Evolutionary conservation across 1,140 invertebrate genomes (phyloP).

Genomic region (Trissolcus basalis): DNA sequence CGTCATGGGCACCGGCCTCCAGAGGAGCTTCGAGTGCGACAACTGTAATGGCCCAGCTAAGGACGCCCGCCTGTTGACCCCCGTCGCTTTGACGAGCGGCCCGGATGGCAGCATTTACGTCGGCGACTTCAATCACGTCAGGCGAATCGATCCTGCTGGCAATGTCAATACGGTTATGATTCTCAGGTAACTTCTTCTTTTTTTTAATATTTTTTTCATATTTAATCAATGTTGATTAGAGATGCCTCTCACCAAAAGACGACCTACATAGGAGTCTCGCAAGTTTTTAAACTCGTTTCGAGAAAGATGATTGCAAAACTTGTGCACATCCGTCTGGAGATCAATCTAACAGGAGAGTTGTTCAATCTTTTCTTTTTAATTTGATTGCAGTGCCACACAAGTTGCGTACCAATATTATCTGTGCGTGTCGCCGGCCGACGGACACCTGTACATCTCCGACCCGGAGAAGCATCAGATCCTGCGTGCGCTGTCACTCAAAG

Average conservation of each 20-base stretch:
- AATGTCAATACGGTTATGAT: slow-evolving; percentile 95
- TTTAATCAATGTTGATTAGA: too few relatives aligned
- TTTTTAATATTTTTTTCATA: too few relatives aligned
- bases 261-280: too few relatives aligned
- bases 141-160: slow-evolving; percentile 93
- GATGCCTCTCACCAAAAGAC: too few relatives aligned
- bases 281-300: too few relatives aligned
- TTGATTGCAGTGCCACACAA: slow-evolving; percentile 87
- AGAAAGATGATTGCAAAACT: too few relatives aligned
- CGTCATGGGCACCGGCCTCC: slow-evolving; percentile 95
- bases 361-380: too few relatives aligned
- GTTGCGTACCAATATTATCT: slow-evolving; percentile 97
- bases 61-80: slow-evolving; percentile 91
- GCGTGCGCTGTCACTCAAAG: slow-evolving; percentile 83
- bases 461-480: slow-evolving; percentile 93
- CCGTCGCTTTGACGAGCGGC: slow-evolving; percentile 93
- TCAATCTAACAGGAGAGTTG: too few relatives aligned
- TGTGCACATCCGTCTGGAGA: too few relatives aligned
- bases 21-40: slow-evolving; percentile 83
- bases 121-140: slow-evolving; percentile 96
- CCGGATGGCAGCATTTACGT: slow-evolving; percentile 97
- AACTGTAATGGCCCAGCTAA: slow-evolving; percentile 92
- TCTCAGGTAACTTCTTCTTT: slow-evolving; percentile 79
- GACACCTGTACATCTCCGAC: slow-evolving; percentile 96
- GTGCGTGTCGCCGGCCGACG: slow-evolving; percentile 95